These are phyloP conservation scores for Eulithis testata DNA, from an alignment of 2,888 invertebrate genomes.

Conservation along the genomic window DNA sequence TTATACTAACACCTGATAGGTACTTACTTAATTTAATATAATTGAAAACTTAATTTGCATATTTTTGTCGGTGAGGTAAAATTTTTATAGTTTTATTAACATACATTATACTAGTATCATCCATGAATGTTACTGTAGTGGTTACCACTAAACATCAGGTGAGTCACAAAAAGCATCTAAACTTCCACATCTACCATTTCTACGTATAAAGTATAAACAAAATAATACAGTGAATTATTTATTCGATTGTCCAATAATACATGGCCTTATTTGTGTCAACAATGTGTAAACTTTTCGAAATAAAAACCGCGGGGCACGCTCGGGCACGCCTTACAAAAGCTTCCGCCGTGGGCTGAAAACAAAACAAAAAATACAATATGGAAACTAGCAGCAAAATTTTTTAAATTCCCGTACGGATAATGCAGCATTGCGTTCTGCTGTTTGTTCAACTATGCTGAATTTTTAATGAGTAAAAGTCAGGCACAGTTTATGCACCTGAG, in stretches of 20 bases:
- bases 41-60: no score
- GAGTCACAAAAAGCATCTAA: no score
- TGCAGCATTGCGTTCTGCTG: slow-evolving; percentile 49
- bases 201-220: no score
- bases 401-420: slow-evolving; percentile 59
- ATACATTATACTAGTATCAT: no score
- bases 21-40: no score
- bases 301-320: slow-evolving; percentile 8
- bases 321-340: slow-evolving; percentile 25
- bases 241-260: background rate
- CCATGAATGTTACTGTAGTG: no score
- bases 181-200: no score
- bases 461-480: slow-evolving; percentile 58
- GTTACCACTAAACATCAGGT: no score
- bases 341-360: slow-evolving; percentile 35
- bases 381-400: slow-evolving; percentile 52
- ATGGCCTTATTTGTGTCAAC: slow-evolving; percentile 5
- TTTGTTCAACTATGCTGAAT: slow-evolving; percentile 59
- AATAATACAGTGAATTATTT: no score
- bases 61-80: no score
- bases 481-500: slow-evolving; percentile 25
- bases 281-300: slow-evolving; percentile 11
- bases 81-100: no score
- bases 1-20: no score
- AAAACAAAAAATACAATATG: slow-evolving; percentile 45